Evolutionary conservation across 2,888 invertebrate genomes (phyloP).

Genomic region (Biston stratarius): DNA sequence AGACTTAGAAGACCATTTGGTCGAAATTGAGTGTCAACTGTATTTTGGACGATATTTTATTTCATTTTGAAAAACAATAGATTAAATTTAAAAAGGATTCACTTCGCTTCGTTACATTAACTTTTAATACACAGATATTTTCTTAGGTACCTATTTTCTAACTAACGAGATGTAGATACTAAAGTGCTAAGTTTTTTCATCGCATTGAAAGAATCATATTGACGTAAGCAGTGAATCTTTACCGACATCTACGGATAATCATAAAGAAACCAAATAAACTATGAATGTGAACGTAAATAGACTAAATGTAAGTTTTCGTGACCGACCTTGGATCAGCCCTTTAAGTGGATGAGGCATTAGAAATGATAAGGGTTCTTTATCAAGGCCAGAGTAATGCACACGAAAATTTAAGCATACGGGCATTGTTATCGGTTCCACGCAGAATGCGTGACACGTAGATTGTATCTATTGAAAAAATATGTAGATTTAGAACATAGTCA

Average conservation of each 20-base stretch:
- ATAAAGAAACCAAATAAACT: constrained; percentile 21
- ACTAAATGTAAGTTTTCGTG: constrained; percentile 33
- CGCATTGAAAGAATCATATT: neutral
- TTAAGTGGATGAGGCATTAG: constrained; percentile 39
- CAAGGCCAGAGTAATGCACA: constrained; percentile 14
- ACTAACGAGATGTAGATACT: neutral
- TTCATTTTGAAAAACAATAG: constrained; percentile 1
- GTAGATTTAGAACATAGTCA: neutral
- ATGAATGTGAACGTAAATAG: constrained; percentile 14
- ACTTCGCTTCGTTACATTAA: too few relatives aligned
- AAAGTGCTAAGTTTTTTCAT: too few relatives aligned
- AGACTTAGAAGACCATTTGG: constrained; percentile 53
- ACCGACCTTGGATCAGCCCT: constrained; percentile 36
- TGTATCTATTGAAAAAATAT: constrained; percentile 7
- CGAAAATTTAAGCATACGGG: neutral
- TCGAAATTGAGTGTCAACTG: constrained; percentile 48
- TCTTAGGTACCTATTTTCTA: too few relatives aligned
- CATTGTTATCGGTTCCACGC: neutral
- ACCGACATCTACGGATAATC: constrained; percentile 10
- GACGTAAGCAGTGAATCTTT: constrained; percentile 5
- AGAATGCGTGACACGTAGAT: neutral
- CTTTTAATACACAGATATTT: too few relatives aligned
- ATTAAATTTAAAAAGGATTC: neutral
- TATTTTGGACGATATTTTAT: constrained; percentile 24
- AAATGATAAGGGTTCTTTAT: constrained; percentile 35